Evolutionary conservation across 2,888 invertebrate species (phyloP), one percentile per base, ranked within the genome.

Genomic region (Argyresthia goedartella): DNA sequence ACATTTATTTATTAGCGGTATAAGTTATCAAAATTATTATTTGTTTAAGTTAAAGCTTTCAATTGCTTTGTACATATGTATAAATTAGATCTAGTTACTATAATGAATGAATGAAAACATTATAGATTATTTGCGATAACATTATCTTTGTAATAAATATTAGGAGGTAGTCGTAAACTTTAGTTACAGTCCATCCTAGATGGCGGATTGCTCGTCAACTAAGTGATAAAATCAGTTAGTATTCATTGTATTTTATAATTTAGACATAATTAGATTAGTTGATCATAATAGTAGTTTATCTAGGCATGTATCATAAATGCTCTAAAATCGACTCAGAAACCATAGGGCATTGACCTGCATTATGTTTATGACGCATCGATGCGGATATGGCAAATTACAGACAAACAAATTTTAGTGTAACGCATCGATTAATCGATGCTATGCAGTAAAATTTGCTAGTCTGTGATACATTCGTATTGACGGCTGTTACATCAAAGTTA

Each of bases 181-280:
- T 44, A 44, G 36, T 25, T 34, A 41, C 9, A 10, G n/a, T n/a
- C 43, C 65, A 61, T 67, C 61, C 55, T 56, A 59, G 60, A 67
- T 65, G 64, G 63, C n/a, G 8, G 15, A 25, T 60, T 73, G 73
- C 82, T 82, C 81, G 81, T 81, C 81, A 81, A 79, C 63, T 55
- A 70, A 79, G 81, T 81, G 81, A 81, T 81, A 80, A 70, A 71
- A 70, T 64, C 64, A 42, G n/a, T 50, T 41, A 42, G 16, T 36
- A n/a, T 48, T 48, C 34, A 35, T 35, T 48, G 7, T 35, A 48
- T 35, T 48, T 25, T 16, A 25, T 16, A 16, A 8, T n/a, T 16
- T 46, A 10, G 13, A 46, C 25, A 25, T 6, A 46, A 46, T 9
- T 25, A 46, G 8, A 15, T 9, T 3, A 9, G 25, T 16, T 16